phyloP scores from a whole-genome alignment of 2,113 vertebrate species.

The Calonectris borealis region DNA sequence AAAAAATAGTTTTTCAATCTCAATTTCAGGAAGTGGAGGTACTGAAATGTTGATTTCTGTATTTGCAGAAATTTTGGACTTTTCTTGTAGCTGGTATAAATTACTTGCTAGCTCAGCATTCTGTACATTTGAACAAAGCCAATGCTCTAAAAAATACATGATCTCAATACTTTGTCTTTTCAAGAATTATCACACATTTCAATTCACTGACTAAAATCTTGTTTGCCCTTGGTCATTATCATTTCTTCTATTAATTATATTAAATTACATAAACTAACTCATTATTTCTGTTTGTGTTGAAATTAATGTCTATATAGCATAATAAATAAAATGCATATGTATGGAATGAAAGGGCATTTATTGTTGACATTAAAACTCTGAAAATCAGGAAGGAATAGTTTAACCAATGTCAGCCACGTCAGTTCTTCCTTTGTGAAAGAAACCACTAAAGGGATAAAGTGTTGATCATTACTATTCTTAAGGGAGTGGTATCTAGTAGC shows the following conservation, averaged over 20 bases:
- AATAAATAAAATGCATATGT: neutral
- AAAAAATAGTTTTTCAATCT: neutral
- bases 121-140: neutral
- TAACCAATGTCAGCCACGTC: neutral
- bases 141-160: rapidly evolving
- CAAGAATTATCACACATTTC: neutral
- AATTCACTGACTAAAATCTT: neutral
- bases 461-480: neutral
- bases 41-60: neutral
- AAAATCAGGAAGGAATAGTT: neutral
- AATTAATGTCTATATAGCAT: neutral
- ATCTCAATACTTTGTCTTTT: neutral
- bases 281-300: neutral
- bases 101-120: neutral
- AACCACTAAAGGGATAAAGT: neutral
- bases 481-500: neutral
- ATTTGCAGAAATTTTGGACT: neutral
- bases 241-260: neutral
- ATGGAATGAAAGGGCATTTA: neutral
- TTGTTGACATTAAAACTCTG: neutral
- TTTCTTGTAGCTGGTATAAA: neutral
- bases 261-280: neutral
- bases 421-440: neutral
- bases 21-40: neutral
- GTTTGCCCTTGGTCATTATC: neutral